Conservation (phyloP, 2,888 invertebrate species). For the Leptinotarsa juncta region DNA sequence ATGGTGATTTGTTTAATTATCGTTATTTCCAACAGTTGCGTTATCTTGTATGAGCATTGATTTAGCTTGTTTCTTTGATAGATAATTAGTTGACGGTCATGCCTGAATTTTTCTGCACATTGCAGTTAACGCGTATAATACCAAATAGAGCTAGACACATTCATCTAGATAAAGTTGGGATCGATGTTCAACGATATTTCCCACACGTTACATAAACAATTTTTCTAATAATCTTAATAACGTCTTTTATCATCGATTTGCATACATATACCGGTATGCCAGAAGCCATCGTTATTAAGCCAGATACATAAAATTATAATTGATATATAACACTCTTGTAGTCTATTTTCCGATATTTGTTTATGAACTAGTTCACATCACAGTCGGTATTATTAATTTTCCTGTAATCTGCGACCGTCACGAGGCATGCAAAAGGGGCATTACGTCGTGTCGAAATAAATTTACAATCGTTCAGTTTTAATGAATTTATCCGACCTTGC, state of each 20-base stretch:
- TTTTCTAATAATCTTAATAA: conserved; percentile 46
- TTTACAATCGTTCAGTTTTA: conserved; percentile 33
- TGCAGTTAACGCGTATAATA: background rate
- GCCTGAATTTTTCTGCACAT: conserved; percentile 4
- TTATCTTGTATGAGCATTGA: conserved; percentile 1
- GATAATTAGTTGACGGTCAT: conserved; percentile 9
- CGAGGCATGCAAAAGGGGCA: conserved; percentile 34
- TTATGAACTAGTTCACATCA: conserved; percentile 44
- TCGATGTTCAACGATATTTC: conserved; percentile 34
- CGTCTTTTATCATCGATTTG: conserved; percentile 43
- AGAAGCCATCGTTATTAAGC: conserved; percentile 43
- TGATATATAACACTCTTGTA: conserved; percentile 52
- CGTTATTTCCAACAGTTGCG: background rate
- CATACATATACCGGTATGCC: conserved; percentile 49
- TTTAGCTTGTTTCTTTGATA: background rate
- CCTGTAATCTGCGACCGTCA: conserved; percentile 29
- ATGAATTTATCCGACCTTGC: conserved; percentile 37
- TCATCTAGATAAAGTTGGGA: conserved; percentile 30
- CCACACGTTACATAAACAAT: conserved; percentile 46
- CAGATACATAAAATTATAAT: conserved; percentile 46
- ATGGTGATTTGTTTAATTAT: conserved; percentile 1
- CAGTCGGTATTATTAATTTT: conserved; percentile 39
- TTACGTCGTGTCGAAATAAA: conserved; percentile 26
- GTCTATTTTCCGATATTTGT: conserved; percentile 47
- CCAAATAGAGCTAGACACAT: conserved; percentile 22